Conservation (phyloP, 2,797 vertebrate species). For the Hozukius guyotensis region DNA sequence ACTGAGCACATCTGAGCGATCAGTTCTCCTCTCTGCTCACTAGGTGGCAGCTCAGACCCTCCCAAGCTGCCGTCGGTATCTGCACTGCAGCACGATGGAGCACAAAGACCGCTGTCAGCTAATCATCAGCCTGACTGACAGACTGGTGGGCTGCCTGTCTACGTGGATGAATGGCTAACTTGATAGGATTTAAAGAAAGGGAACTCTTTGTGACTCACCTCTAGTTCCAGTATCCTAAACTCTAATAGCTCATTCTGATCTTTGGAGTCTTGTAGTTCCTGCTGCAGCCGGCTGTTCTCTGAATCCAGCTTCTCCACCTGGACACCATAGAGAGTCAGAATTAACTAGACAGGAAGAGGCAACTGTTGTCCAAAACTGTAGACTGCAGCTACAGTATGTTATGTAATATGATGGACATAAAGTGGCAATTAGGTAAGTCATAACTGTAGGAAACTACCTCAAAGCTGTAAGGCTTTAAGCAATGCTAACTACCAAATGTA, state of each 20-base stretch:
- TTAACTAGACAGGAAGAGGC: background rate
- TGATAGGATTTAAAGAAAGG: background rate
- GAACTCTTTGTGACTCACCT: slow-evolving; percentile 81
- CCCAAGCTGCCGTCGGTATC: background rate
- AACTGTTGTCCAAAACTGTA: background rate
- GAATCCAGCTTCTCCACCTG: slow-evolving; percentile 93
- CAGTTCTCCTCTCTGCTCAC: slow-evolving; percentile 15
- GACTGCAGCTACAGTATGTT: background rate
- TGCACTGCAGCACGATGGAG: slow-evolving; percentile 36
- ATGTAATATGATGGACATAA: background rate
- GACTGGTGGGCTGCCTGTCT: background rate
- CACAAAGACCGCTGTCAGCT: slow-evolving; percentile 24
- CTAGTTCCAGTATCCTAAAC: slow-evolving; percentile 96
- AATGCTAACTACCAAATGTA: background rate
- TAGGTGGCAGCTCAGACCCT: slow-evolving; percentile 9
- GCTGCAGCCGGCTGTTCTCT: slow-evolving; percentile 88
- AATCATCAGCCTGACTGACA: background rate
- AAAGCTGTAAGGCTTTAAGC: background rate
- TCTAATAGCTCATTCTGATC: slow-evolving; percentile 98
- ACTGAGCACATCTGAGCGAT: background rate
- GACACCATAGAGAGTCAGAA: slow-evolving; percentile 35
- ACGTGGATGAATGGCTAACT: background rate
- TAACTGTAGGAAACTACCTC: background rate
- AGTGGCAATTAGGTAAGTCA: background rate
- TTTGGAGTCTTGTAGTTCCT: slow-evolving; percentile 95